A percentile compares a stretch with the other conserved stretches of the same genome.
Evolutionary conservation across 1,140 invertebrate species (phyloP).

Genomic region (Pseudomyrmex flavicornis): DNA sequence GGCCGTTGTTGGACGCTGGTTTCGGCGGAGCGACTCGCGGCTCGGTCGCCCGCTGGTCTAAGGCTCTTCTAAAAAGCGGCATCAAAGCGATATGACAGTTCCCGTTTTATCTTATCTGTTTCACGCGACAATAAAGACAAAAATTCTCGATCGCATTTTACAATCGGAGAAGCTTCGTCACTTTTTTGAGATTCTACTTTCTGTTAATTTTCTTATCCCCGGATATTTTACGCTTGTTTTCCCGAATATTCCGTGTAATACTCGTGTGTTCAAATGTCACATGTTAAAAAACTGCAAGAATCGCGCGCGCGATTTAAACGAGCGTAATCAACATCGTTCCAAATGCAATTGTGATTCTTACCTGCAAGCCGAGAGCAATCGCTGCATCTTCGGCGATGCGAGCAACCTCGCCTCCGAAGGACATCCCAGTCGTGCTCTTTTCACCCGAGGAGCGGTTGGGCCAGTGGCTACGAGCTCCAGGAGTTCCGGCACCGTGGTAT

Average conservation of each 20-base stretch:
- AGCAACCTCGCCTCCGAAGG: conserved; percentile 81
- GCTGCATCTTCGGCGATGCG: conserved; percentile 83
- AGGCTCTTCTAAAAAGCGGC: conserved; percentile 78
- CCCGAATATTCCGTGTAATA: neutral
- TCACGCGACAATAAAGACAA: neutral
- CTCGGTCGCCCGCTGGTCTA: conserved; percentile 83
- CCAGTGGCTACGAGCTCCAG: conserved; percentile 82
- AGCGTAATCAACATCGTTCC: no score
- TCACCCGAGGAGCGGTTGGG: conserved; percentile 81
- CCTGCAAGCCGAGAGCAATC: conserved; percentile 83
- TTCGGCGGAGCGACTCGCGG: conserved; percentile 82
- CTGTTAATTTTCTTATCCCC: no score
- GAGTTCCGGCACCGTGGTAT: conserved; percentile 80
- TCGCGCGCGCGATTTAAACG: no score
- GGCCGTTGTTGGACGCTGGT: conserved; percentile 69
- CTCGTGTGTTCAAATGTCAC: neutral
- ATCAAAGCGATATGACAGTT: conserved; percentile 9
- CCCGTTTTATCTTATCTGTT: neutral
- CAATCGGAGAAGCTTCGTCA: neutral
- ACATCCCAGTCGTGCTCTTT: conserved; percentile 80
- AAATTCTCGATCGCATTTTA: neutral
- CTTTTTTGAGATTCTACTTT: no score
- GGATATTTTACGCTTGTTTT: neutral
- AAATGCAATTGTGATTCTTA: conserved; percentile 55
- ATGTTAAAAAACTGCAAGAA: no score